These are phyloP conservation scores for Raja brachyura DNA, from an alignment of 2,113 vertebrate species.

Conservation along the genomic window DNA sequence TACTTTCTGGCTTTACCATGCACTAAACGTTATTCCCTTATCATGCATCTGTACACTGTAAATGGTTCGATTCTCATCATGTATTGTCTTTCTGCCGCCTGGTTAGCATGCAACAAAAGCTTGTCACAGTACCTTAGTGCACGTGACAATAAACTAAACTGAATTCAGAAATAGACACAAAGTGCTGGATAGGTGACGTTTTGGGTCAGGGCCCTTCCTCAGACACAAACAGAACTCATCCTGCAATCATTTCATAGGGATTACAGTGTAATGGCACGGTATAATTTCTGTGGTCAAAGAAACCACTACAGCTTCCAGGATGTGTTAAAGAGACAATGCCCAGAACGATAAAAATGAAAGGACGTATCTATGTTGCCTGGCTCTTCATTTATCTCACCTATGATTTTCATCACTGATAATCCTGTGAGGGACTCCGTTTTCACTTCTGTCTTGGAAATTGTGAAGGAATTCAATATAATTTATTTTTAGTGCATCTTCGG, in stretches of 20 bases:
- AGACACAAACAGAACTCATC: neutral
- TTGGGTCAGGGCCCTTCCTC: no score
- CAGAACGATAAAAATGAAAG: neutral
- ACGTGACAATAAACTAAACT: no score
- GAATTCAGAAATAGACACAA: no score
- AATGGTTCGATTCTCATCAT: no score
- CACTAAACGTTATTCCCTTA: no score
- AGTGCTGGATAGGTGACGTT: no score
- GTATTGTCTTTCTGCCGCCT: no score
- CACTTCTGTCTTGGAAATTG: conserved; percentile 37
- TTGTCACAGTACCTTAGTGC: no score
- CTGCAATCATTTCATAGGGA: conserved; percentile 10
- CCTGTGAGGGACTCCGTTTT: conserved; percentile 8
- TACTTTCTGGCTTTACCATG: no score
- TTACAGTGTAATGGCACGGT: neutral
- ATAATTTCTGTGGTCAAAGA: neutral
- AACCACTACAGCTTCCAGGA: neutral
- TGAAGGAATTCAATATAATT: conserved; percentile 41
- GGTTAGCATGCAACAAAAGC: no score
- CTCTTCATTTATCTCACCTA: neutral
- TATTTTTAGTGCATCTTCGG: conserved; percentile 36
- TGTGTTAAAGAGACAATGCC: neutral
- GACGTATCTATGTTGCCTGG: neutral
- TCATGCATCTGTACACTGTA: no score
- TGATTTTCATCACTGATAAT: conserved; percentile 34